Conservation (phyloP, 2,113 vertebrate species). For the Xiphorhynchus elegans region DNA sequence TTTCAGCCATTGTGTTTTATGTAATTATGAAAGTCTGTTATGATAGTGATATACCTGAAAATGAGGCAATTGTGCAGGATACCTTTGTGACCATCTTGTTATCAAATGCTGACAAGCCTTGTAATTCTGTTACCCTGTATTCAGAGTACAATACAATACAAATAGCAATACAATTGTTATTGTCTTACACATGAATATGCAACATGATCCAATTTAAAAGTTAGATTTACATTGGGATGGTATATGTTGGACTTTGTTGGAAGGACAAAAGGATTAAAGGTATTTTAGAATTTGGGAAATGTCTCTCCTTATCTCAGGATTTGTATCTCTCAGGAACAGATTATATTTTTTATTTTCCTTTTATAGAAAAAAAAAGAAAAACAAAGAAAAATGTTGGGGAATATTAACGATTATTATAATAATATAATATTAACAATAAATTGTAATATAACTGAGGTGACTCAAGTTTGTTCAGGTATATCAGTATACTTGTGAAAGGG, state of each 20-base stretch:
- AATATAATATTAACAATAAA: not conserved
- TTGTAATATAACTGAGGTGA: not conserved
- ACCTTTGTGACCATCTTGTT: not conserved
- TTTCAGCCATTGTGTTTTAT: not conserved
- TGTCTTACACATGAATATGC: not conserved
- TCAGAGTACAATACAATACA: not conserved
- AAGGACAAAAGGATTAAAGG: not conserved
- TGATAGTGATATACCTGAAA: not conserved
- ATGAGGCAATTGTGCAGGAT: not conserved
- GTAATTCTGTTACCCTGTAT: not conserved
- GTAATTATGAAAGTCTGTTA: not conserved
- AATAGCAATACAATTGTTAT: not conserved
- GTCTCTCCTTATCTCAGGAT: not conserved
- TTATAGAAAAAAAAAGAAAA: not conserved
- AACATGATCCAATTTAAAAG: not conserved
- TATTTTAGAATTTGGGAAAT: not conserved
- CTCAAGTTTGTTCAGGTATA: not conserved
- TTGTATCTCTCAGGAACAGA: not conserved
- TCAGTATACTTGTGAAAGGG: not conserved
- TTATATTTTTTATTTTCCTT: not conserved
- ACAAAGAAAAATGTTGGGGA: not conserved
- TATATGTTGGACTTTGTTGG: not conserved
- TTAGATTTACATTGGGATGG: not conserved
- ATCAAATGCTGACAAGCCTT: not conserved
- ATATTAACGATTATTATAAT: not conserved